phyloP scores from a whole-genome alignment of 1,140 invertebrate species.

The Drosophila nannoptera region DNA sequence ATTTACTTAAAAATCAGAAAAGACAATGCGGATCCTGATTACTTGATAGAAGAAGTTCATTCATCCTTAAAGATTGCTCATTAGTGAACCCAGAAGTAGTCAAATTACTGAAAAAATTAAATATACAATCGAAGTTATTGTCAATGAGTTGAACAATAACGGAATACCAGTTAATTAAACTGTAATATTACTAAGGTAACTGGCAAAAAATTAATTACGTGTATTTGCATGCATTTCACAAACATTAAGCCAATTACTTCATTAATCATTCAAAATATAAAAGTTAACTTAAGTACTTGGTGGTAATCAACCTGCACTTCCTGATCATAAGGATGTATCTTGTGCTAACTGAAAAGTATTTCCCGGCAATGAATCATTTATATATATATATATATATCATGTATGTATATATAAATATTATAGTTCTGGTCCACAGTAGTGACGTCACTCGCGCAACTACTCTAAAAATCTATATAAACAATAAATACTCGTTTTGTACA shows the following conservation, averaged over 20 bases:
- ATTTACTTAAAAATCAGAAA: slow-evolving; percentile 7
- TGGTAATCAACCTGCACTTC: neutral
- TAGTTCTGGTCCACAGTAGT: slow-evolving; percentile 42
- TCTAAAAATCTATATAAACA: slow-evolving; percentile 46
- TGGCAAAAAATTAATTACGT: neutral
- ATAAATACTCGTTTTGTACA: slow-evolving; percentile 67
- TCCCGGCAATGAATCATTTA: slow-evolving; percentile 3
- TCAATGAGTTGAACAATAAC: neutral
- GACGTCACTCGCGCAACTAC: slow-evolving; percentile 24
- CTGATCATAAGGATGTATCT: neutral
- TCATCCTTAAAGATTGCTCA: slow-evolving; percentile 1
- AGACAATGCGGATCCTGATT: slow-evolving; percentile 1
- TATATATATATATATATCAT: neutral
- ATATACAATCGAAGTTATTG: slow-evolving; percentile 5
- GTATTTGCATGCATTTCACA: slow-evolving; percentile 1
- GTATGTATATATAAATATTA: neutral
- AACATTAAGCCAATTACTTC: neutral
- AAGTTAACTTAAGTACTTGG: neutral
- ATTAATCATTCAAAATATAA: neutral
- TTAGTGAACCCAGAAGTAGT: neutral
- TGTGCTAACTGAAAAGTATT: neutral
- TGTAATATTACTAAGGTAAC: slow-evolving; percentile 1
- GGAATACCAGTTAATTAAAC: neutral
- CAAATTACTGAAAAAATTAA: neutral
- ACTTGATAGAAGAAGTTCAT: neutral